phyloP scores from a whole-genome alignment of 2,797 vertebrate genomes.

The Sternotherus odoratus region DNA sequence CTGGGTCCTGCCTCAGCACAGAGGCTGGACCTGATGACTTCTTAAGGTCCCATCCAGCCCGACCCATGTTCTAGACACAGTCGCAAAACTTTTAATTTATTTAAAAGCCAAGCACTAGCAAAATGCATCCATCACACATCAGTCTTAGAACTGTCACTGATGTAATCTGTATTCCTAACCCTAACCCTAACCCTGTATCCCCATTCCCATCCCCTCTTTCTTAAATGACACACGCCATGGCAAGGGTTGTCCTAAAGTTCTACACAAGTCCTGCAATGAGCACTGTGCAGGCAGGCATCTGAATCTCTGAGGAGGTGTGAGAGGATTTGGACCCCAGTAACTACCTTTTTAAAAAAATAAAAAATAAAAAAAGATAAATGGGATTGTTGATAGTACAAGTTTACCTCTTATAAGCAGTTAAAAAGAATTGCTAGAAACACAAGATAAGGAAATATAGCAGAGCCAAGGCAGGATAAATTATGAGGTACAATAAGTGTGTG shows the following conservation, averaged over 20 bases:
- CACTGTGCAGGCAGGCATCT: background rate
- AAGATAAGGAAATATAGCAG: background rate
- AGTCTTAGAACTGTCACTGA: background rate
- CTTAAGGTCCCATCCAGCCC: background rate
- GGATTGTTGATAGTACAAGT: background rate
- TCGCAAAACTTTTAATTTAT: background rate
- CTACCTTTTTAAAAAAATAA: background rate
- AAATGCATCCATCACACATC: background rate
- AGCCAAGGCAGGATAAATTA: background rate
- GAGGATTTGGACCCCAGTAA: background rate
- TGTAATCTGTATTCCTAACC: background rate
- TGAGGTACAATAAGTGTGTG: rapidly evolving
- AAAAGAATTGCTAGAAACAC: background rate
- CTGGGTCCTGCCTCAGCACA: background rate
- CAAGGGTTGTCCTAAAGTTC: too few relatives aligned
- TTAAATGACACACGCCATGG: too few relatives aligned
- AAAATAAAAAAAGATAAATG: background rate
- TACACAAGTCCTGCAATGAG: background rate
- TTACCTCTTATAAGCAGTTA: background rate
- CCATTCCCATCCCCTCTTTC: background rate
- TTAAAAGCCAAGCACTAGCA: background rate
- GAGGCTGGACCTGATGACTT: background rate
- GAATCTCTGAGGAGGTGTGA: background rate
- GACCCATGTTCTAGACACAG: background rate
- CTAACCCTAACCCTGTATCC: too few relatives aligned